Evolutionary conservation across 2,888 invertebrate genomes (phyloP).

Genomic region (Chrysolina oricalcia): DNA sequence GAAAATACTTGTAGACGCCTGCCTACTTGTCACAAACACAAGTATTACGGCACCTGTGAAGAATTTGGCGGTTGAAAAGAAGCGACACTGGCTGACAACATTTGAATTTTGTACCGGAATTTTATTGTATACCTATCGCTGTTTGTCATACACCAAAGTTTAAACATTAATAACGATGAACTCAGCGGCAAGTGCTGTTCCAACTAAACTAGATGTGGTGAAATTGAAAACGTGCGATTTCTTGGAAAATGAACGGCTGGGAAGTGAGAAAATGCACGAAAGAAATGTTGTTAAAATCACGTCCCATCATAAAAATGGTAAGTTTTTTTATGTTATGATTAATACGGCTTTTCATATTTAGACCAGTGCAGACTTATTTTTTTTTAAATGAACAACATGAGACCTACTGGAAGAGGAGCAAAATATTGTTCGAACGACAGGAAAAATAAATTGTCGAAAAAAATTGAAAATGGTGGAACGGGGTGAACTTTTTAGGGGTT

Average conservation of each 20-base stretch:
- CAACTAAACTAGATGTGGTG: not conserved
- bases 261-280: not conserved
- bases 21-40: not conserved
- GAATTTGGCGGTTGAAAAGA: slow-evolving; percentile 49
- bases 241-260: not conserved
- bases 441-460: no score
- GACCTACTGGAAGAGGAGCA: no score
- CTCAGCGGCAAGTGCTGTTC: not conserved
- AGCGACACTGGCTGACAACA: not conserved
- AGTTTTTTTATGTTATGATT: not conserved
- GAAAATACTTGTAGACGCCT: not conserved
- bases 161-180: not conserved
- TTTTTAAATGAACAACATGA: no score
- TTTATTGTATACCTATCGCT: not conserved
- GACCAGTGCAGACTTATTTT: not conserved
- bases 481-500: no score
- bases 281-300: not conserved
- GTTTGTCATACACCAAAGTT: not conserved
- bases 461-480: no score
- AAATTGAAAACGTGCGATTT: slow-evolving; percentile 18
- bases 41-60: slow-evolving; percentile 42
- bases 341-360: not conserved
- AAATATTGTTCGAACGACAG: no score
- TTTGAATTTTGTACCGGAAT: slow-evolving; percentile 7
- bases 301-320: not conserved